phyloP scores from a whole-genome alignment of 2,888 invertebrate genomes.

The Crematogaster levior region DNA sequence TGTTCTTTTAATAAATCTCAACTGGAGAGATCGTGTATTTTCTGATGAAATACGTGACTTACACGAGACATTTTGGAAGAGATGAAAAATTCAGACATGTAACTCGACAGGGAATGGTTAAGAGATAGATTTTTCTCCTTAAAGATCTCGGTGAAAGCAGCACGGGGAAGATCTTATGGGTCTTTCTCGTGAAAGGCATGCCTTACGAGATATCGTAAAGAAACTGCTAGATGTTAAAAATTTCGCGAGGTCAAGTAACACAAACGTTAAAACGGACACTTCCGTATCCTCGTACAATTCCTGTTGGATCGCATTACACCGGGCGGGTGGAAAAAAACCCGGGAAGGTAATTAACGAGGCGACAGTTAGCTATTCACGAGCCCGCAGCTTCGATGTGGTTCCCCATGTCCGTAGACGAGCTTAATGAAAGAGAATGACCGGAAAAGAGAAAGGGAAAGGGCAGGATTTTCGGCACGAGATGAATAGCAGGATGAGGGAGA shows the following conservation, averaged over 20 bases:
- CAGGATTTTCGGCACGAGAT: conserved; percentile 2
- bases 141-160: neutral
- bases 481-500: neutral
- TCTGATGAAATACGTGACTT: neutral
- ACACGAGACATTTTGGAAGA: conserved; percentile 1
- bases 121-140: neutral
- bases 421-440: conserved; percentile 45
- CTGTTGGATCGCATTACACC: conserved; percentile 55
- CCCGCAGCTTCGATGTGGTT: conserved; percentile 49
- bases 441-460: conserved; percentile 8
- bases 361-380: conserved; percentile 55
- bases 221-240: conserved; percentile 22
- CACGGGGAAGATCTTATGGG: neutral
- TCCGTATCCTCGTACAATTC: conserved; percentile 30
- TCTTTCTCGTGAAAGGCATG: neutral
- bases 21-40: neutral
- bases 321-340: neutral
- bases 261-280: conserved; percentile 18
- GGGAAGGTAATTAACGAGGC: conserved; percentile 62
- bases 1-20: neutral
- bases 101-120: neutral
- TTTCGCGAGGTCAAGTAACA: conserved; percentile 9
- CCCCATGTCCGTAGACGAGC: conserved; percentile 55
- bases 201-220: neutral
- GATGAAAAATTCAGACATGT: conserved; percentile 17